Conservation (phyloP, 2,797 vertebrate species). For the Ficedula albicollis region DNA sequence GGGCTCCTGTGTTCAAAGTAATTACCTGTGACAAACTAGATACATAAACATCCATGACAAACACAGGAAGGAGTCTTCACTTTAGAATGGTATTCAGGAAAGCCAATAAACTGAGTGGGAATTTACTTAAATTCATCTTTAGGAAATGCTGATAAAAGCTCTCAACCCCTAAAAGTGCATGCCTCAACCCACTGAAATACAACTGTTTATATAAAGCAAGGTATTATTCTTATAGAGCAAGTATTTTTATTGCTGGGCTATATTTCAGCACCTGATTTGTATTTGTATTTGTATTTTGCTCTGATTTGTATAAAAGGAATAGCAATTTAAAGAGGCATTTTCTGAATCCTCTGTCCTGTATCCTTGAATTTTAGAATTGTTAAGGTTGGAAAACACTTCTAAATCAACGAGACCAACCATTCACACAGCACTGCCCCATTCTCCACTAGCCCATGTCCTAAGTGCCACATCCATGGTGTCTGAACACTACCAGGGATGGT, state of each 20-base stretch:
- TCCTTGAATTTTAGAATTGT: background rate
- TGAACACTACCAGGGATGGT: background rate
- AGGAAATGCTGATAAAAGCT: background rate
- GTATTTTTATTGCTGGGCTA: background rate
- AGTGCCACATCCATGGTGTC: background rate
- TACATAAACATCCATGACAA: background rate
- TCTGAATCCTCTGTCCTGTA: background rate
- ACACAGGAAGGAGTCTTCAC: background rate
- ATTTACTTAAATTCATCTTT: background rate
- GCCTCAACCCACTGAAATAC: background rate
- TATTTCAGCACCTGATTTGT: background rate
- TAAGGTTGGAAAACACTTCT: background rate
- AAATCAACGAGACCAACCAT: fast-evolving
- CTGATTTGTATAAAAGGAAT: background rate
- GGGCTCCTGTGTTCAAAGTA: background rate
- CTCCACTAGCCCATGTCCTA: background rate
- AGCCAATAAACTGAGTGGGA: background rate
- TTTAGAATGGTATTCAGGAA: background rate
- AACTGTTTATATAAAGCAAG: background rate
- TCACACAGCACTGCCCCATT: too few relatives aligned
- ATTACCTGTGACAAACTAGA: background rate
- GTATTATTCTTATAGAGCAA: background rate
- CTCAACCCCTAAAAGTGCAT: background rate
- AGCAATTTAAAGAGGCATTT: background rate
- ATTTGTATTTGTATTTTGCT: background rate